Percentiles rank a stretch among this genome's conserved stretches.
Evolutionary conservation across 2,888 invertebrate genomes (phyloP).

Genomic region (Pseudoips prasinana): DNA sequence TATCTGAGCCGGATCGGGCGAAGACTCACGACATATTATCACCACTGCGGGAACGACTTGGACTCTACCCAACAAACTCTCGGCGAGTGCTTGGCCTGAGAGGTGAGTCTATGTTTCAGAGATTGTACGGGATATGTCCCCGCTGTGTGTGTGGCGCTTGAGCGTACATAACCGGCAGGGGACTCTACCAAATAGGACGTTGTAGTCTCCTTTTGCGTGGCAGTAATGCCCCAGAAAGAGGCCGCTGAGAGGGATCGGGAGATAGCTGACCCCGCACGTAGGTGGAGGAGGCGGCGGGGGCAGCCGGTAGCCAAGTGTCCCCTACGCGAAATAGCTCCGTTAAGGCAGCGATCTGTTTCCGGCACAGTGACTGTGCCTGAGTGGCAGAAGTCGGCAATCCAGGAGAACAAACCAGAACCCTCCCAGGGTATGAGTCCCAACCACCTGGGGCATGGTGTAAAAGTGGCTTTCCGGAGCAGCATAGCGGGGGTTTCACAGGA

Average conservation of each 20-base stretch:
- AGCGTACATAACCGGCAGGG: neutral
- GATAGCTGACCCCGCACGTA: neutral
- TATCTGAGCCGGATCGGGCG: neutral
- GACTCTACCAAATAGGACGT: neutral
- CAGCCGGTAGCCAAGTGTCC: too few species aligned
- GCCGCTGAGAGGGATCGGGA: neutral
- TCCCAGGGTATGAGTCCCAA: too few species aligned
- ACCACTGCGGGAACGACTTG: too few species aligned
- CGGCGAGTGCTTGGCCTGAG: neutral
- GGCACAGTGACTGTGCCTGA: too few species aligned
- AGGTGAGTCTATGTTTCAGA: neutral
- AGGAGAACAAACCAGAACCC: too few species aligned
- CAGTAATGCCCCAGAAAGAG: neutral
- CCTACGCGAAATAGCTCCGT: too few species aligned
- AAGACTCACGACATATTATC: neutral
- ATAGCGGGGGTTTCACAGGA: too few species aligned
- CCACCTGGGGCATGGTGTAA: too few species aligned
- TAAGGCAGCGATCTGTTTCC: too few species aligned
- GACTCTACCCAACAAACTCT: neutral
- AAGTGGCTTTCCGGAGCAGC: too few species aligned
- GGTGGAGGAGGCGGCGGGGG: neutral
- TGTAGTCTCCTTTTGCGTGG: neutral
- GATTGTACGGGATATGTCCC: neutral
- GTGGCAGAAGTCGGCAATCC: too few species aligned
- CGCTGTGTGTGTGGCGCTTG: neutral